These are phyloP conservation scores for Phenganax marumi DNA, from an alignment of 92 coral and sea anemone genomes.

Conservation along the genomic window DNA sequence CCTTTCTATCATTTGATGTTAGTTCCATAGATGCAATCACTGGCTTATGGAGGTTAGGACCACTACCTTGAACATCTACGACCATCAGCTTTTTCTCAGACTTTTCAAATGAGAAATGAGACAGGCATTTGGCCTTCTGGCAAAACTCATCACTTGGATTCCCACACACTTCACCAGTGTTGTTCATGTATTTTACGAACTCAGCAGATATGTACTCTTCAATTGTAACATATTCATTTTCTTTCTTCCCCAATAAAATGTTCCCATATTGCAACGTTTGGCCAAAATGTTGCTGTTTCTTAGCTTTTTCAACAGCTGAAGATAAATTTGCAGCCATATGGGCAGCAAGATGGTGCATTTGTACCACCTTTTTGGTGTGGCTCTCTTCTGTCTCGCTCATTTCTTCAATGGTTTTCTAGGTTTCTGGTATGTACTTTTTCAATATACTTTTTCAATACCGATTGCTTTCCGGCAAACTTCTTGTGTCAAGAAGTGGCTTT, in stretches of 20 bases:
- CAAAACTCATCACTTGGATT: slow-evolving; percentile 9
- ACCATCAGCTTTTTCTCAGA: slow-evolving; percentile 16
- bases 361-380: slow-evolving; percentile 18
- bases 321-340: slow-evolving; percentile 20
- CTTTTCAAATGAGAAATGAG: slow-evolving; percentile 17
- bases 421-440: slow-evolving; percentile 6
- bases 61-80: slow-evolving; percentile 8
- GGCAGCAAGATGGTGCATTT: slow-evolving; percentile 33
- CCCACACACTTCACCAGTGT: slow-evolving; percentile 29
- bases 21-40: slow-evolving; percentile 1
- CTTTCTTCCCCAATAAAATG: slow-evolving; percentile 13
- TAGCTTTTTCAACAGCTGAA: neutral
- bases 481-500: neutral
- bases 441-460: slow-evolving; percentile 13
- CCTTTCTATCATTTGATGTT: slow-evolving; percentile 4
- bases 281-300: slow-evolving; percentile 7
- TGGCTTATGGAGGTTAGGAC: neutral
- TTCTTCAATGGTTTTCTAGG: neutral
- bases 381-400: slow-evolving; percentile 24
- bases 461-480: slow-evolving; percentile 2
- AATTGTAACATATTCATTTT: slow-evolving; percentile 10
- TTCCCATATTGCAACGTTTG: neutral
- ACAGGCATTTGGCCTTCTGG: slow-evolving; percentile 12
- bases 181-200: slow-evolving; percentile 15
- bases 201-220: slow-evolving; percentile 19